Base-by-base conservation (phyloP, 2,888 invertebrate genomes). In the Mesodorylaimus sp. region DNA sequence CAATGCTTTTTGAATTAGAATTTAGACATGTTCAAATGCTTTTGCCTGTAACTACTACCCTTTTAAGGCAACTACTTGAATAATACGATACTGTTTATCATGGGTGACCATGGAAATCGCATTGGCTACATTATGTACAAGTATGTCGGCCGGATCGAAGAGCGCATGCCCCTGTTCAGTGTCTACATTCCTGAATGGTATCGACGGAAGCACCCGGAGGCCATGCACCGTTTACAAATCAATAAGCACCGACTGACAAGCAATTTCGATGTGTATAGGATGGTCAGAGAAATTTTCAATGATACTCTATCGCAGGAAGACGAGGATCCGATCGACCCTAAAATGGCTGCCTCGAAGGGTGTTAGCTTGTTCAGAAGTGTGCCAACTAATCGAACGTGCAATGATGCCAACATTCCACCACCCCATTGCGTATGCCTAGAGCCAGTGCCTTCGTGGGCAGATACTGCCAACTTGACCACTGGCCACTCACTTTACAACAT, bases 91-190 rank as follows among this genome's bases (percentile, higher is more conserved):
- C 37, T 60, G 3, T 27, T 60, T n/a, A 53, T 59, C 32, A 57
- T 64, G 55, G 67, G 68, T 51, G 70, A 70, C 48, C 70, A 70
- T 53, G 70, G 70, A 16, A 61, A 65, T 54, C 56, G 70, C 19
- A 66, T 67, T 45, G 68, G 66, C 7, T 52, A 56, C 27, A 65
- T 68, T 37, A 56, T 65, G 29, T 56, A 59, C 42, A 66, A 66
- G 1, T 63, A 60, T 50, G 83, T 87, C 28, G 73, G 71, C 0
- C 64, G 68, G 62, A 73, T 88, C 62, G 89, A 91, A 67, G 88
- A 86, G 64, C 76, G 87, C 43, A 73, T 87, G 50, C 89, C 91
- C 0, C 78, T 86, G 55, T 72, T 85, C 29, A 79, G 79, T 58
- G 67, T 83, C 1, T 66, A 78, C 2, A 66, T 85, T 52, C 89